These are phyloP conservation scores for Diarsia mendica DNA, from an alignment of 2,888 invertebrate genomes.

Conservation along the genomic window DNA sequence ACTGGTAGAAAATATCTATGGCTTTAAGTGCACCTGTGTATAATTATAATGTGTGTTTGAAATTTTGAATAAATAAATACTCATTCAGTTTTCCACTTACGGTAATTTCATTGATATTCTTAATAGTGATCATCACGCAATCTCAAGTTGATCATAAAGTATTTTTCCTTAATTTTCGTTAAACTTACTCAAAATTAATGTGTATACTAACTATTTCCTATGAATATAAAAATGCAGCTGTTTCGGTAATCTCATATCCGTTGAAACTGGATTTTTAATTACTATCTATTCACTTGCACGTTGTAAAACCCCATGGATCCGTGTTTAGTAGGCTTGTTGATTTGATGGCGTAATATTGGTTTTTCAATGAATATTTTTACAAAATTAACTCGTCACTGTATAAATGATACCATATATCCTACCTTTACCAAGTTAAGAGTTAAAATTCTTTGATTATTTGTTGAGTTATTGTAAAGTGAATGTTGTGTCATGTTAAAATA, in stretches of 20 bases:
- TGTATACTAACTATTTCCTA: constrained; percentile 44
- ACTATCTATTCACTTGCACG: constrained; percentile 54
- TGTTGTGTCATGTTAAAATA: constrained; percentile 33
- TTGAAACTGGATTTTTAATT: constrained; percentile 65
- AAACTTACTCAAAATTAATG: constrained; percentile 29
- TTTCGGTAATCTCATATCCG: constrained; percentile 58
- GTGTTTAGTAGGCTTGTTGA: constrained; percentile 39
- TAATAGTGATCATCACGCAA: neutral
- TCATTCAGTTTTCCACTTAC: neutral
- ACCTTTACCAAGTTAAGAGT: neutral
- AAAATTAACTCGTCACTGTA: neutral
- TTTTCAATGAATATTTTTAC: constrained; percentile 53
- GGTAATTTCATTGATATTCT: neutral
- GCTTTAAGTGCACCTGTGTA: neutral
- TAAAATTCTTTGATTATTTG: neutral
- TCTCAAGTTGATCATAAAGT: neutral
- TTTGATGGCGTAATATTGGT: constrained; percentile 62
- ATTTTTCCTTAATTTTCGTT: constrained; percentile 21
- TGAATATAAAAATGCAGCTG: constrained; percentile 46
- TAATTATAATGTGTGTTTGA: neutral
- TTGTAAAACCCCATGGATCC: constrained; percentile 50
- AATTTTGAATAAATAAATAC: constrained; percentile 1
- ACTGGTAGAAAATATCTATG: no score
- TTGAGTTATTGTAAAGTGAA: neutral
- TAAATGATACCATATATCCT: neutral